A percentile compares a stretch with the other conserved stretches of the same genome.
phyloP scores from a whole-genome alignment of 2,888 invertebrate genomes.

The Peribatodes rhomboidaria region DNA sequence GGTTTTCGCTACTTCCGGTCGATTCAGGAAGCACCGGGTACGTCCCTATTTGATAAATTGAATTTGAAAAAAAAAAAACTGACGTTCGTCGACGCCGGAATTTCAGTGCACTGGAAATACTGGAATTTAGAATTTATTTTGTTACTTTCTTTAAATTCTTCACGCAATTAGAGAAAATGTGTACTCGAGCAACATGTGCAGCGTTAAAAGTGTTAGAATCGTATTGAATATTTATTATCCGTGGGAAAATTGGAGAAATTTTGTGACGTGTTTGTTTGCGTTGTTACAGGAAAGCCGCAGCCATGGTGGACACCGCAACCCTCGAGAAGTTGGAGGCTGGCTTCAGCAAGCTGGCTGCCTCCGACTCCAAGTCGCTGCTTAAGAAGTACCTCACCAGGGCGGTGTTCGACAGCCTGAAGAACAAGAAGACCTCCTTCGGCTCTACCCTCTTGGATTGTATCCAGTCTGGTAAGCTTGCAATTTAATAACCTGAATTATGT shows the following conservation, averaged over 20 bases:
- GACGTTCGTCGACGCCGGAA: constrained; percentile 25
- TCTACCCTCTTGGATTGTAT: constrained; percentile 97
- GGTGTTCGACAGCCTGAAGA: constrained; percentile 96
- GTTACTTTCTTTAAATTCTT: constrained; percentile 23
- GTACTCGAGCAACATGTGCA: constrained; percentile 81
- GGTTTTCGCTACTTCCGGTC: constrained; percentile 55
- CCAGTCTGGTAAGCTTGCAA: constrained; percentile 92
- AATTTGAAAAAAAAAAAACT: constrained; percentile 48
- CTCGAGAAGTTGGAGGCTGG: constrained; percentile 97
- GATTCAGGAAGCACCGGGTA: constrained; percentile 62
- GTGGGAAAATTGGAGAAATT: constrained; percentile 32
- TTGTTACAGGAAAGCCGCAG: constrained; percentile 89
- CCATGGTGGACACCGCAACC: constrained; percentile 97
- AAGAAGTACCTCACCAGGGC: constrained; percentile 98
- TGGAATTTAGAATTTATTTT: constrained; percentile 13
- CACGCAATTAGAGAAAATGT: constrained; percentile 64
- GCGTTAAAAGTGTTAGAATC: constrained; percentile 81
- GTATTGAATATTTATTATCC: constrained; percentile 44
- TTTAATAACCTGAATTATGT: background rate
- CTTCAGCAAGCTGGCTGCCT: constrained; percentile 94
- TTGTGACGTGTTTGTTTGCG: constrained; percentile 33
- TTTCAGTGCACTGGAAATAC: constrained; percentile 2
- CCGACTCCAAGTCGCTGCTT: constrained; percentile 97
- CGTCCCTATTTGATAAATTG: constrained; percentile 63
- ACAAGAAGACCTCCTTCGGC: constrained; percentile 97